Evolutionary conservation across 2,888 invertebrate species (phyloP).

Genomic region (Caenorhabditis uteleia): DNA sequence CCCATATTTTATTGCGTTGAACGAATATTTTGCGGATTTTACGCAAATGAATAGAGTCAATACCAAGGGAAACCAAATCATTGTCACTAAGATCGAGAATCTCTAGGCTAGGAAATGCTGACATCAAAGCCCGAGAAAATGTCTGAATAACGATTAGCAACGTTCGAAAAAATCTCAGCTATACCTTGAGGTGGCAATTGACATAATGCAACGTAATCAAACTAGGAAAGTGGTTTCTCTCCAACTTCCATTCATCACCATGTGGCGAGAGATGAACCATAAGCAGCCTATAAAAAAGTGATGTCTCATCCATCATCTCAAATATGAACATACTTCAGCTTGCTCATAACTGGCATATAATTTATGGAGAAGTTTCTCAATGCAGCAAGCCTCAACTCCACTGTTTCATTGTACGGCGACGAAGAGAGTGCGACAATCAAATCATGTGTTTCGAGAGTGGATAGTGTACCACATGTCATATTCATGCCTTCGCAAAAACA

Average conservation of each 20-base stretch:
- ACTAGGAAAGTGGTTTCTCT: constrained; percentile 3
- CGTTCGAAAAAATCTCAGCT: background rate
- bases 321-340: background rate
- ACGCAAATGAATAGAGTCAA: constrained; percentile 36
- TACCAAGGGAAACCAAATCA: constrained; percentile 21
- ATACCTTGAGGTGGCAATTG: background rate
- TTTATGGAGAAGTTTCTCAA: background rate
- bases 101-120: constrained; percentile 23
- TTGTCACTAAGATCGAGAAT: constrained; percentile 36
- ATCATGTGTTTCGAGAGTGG: too few relatives aligned
- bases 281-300: background rate
- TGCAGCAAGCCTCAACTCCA: background rate
- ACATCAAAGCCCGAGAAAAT: constrained; percentile 21
- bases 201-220: background rate
- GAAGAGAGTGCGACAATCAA: too few relatives aligned
- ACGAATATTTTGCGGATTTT: background rate
- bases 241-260: background rate
- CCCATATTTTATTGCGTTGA: constrained; percentile 15
- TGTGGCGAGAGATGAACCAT: constrained; percentile 2
- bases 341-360: background rate
- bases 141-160: background rate
- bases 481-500: too few relatives aligned
- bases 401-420: too few relatives aligned
- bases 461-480: too few relatives aligned
- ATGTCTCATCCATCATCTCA: background rate